These are phyloP conservation scores for Saguinus imperator DNA, from an alignment of 2,113 vertebrate genomes.

Conservation along the genomic window DNA sequence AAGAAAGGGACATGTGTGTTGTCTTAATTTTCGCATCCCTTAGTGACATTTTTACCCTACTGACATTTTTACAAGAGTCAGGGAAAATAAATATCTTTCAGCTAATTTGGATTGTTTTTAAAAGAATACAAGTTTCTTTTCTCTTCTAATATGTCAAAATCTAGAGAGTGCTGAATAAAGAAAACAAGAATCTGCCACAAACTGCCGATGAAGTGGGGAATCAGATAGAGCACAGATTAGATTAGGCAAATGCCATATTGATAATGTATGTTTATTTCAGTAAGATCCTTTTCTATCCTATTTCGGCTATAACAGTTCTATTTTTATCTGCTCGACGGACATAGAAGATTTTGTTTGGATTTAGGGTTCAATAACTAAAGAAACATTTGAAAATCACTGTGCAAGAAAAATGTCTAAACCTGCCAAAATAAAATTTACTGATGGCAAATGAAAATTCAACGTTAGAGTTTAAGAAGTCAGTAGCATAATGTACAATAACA, in stretches of 20 bases:
- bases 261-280: not conserved
- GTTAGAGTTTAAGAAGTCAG: not conserved
- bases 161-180: not conserved
- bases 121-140: not conserved
- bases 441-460: conserved; percentile 26
- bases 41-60: conserved; percentile 26
- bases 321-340: conserved; percentile 15
- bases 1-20: conserved; percentile 17
- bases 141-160: not conserved
- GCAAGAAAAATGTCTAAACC: conserved; percentile 25
- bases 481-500: not conserved
- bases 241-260: not conserved
- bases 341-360: conserved; percentile 19
- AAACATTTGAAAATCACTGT: not conserved
- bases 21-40: conserved; percentile 28
- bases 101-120: not conserved
- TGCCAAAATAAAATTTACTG: conserved; percentile 41
- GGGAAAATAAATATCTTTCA: conserved; percentile 4
- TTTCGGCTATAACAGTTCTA: not conserved
- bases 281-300: not conserved
- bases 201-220: not conserved
- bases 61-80: conserved; percentile 49
- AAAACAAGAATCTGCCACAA: not conserved
- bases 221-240: not conserved
- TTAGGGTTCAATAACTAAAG: not conserved